Percentiles rank a stretch among this genome's conserved stretches.
These are phyloP conservation scores for Lasioglossum albipes DNA, from an alignment of 1,140 invertebrate species.

Conservation along the genomic window DNA sequence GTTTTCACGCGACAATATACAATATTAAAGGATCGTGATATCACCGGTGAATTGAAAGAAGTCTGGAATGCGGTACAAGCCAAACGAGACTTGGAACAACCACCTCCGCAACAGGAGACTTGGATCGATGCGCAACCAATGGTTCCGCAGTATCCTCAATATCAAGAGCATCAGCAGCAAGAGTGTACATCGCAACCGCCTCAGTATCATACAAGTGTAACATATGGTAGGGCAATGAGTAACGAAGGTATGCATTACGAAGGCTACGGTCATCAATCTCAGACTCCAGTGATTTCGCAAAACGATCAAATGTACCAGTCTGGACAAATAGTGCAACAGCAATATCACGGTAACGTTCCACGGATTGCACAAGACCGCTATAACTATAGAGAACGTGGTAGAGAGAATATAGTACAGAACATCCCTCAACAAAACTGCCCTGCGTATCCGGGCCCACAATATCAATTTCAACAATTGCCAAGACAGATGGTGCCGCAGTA, in stretches of 20 bases:
- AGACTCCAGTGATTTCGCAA: conserved; percentile 51
- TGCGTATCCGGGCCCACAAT: conserved; percentile 65
- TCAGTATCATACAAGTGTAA: conserved; percentile 59
- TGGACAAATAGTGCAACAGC: conserved; percentile 46
- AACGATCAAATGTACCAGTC: conserved; percentile 67
- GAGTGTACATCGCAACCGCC: conserved; percentile 51
- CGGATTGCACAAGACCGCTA: conserved; percentile 46
- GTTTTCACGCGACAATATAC: conserved; percentile 81
- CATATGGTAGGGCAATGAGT: conserved; percentile 50
- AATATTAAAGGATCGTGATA: conserved; percentile 85
- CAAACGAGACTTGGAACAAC: conserved; percentile 81
- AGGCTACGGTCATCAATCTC: conserved; percentile 46
- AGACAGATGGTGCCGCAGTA: conserved; percentile 69
- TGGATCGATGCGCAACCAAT: conserved; percentile 72
- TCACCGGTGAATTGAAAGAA: conserved; percentile 86
- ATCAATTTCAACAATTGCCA: conserved; percentile 68
- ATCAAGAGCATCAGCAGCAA: conserved; percentile 64
- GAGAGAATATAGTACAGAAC: conserved; percentile 52
- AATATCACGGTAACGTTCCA: conserved; percentile 54
- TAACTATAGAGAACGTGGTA: conserved; percentile 58
- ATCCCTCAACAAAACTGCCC: conserved; percentile 64
- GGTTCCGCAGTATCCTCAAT: conserved; percentile 67
- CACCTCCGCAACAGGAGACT: conserved; percentile 65
- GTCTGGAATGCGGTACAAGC: conserved; percentile 86
- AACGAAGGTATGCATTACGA: conserved; percentile 53